Evolutionary conservation across 2,888 invertebrate species (phyloP), one percentile per base, ranked within the genome.

Genomic region (Mellilla xanthometata): DNA sequence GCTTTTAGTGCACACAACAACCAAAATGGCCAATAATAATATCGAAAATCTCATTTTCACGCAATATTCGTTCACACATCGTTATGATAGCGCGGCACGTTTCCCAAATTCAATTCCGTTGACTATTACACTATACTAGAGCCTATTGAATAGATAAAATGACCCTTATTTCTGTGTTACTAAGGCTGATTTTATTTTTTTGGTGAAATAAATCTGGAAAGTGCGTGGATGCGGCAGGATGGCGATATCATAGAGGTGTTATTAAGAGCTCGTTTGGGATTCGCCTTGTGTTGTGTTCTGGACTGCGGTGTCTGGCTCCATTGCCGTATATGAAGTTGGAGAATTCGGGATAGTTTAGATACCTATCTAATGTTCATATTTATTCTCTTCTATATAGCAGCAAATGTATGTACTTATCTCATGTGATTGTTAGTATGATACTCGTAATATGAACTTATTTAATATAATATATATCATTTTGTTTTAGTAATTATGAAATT

Each of bases 231-330:
- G 69, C 68, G 62, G 68, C 60, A 67, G 41, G 36, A 36, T 46
- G 40, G 40, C 68, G 76, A 80, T 84, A 83, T 81, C 75, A 81
- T 77, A 79, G 73, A 60, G 68, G 71, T 73, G 70, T 83, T 87
- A 86, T 86, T 86, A 87, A 85, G 83, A 80, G 80, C 72, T 81
- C 80, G 82, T 85, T 85, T 81, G 79, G 82, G 82, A 84, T 85
- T 82, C 81, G 72, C 63, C 72, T 76, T 72, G 77, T 83, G 84
- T 82, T 78, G 66, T 73, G 69, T 62, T 60, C 67, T 60, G 60
- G 61, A 53, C 10, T 26, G 44, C 44, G n/a, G n/a, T n/a, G n/a
- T n/a, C n/a, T 53, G 67, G 61, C 49, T 74, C 72, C 80, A 75
- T 55, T 61, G 40, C 15, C 4, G 15, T 19, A 19, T 19, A 5